Base-by-base conservation (phyloP, 2,888 invertebrate species). In the Diabrotica balteata region DNA sequence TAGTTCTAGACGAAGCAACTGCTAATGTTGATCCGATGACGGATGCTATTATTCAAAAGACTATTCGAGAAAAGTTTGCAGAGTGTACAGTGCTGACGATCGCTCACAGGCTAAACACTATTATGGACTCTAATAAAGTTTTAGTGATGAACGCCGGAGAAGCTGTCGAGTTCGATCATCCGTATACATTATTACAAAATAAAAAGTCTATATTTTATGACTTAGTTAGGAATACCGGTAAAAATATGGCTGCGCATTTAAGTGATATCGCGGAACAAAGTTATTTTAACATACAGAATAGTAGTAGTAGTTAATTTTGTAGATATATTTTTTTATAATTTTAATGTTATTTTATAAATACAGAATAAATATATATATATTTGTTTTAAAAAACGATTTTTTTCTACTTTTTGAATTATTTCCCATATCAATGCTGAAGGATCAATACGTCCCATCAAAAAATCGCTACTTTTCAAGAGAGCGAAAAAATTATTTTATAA, bases 101-200 rank as follows among this genome's bases (percentile, higher is more conserved):
- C 57, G 94, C 94, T 43, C 94, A 95, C 83, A 87, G 94, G 53
- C 86, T 95, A 7, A 90, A 94, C 78, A 94, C 94, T 0, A 91
- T 95, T 59, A 94, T 95, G 91, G 94, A 95, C 83, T 93, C 92
- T 0, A 93, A 94, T 84, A 88, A 90, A 83, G 91, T 94, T 59
- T 80, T 94, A 72, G 93, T 94, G 8, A 90, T 95, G 88, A 91
- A 93, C 79, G 90, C 90, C 22, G 94, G 95, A 0, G 88, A 60
- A n/a, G 87, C 90, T 80, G 88, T 88, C 0, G 95, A 96, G 82
- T 88, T 91, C 47, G 94, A 69, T 4, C 90, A 91, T 76, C 95
- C 96, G 0, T 88, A 88, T 79, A 86, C 88, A 72, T 80, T 93
- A 53, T 79, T 93, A 53, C 86, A 88, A 50, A 77, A 79, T 59